Conservation (phyloP, 64 coral and sea anemone species). For the Hydrozoanthus tunicans region DNA sequence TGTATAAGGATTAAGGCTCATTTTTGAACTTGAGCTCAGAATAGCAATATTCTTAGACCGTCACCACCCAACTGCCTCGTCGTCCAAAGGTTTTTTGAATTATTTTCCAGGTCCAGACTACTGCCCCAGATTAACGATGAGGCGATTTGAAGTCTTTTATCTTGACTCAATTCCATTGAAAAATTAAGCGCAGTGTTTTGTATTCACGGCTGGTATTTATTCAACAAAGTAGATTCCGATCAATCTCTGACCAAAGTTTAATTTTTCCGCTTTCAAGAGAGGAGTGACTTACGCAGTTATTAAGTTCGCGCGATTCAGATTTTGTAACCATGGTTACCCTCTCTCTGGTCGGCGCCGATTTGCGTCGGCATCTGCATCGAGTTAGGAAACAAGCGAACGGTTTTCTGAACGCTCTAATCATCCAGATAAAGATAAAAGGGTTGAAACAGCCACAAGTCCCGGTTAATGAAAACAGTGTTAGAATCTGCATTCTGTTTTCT, state of each 20-base stretch:
- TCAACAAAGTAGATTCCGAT: constrained; percentile 10
- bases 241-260: constrained; percentile 34
- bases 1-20: too few relatives aligned
- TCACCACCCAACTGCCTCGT: too few relatives aligned
- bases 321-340: background rate
- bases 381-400: background rate
- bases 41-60: too few relatives aligned
- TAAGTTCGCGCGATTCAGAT: constrained; percentile 12
- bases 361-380: constrained; percentile 14
- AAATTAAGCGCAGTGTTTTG: too few relatives aligned
- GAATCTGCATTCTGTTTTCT: constrained; percentile 21
- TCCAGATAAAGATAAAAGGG: background rate
- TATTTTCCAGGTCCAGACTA: too few relatives aligned
- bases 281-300: background rate
- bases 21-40: too few relatives aligned
- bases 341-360: background rate
- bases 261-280: constrained; percentile 13
- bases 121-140: too few relatives aligned
- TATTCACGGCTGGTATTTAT: too few relatives aligned
- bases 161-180: too few relatives aligned
- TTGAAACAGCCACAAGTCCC: constrained; percentile 44
- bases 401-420: constrained; percentile 22
- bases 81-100: too few relatives aligned
- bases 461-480: constrained; percentile 15
- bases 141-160: too few relatives aligned